Evolutionary conservation across 2,888 invertebrate species (phyloP).

Genomic region (Apodemia mormo): DNA sequence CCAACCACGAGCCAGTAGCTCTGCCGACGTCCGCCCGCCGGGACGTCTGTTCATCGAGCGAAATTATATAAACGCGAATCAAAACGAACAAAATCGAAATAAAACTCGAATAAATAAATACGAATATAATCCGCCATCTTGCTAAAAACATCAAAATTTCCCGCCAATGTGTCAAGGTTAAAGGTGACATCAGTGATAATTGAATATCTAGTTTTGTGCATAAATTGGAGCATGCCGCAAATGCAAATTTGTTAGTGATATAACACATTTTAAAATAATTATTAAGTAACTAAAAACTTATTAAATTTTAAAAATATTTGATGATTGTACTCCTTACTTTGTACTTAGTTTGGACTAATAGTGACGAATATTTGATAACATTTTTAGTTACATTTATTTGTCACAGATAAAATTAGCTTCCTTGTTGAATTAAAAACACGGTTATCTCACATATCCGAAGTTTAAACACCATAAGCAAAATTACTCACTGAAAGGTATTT

Average conservation of each 20-base stretch:
- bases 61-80: constrained; percentile 45
- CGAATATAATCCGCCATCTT: constrained; percentile 26
- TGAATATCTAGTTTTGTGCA: constrained; percentile 45
- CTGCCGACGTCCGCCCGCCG: constrained; percentile 58
- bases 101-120: constrained; percentile 38
- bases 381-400: constrained; percentile 38
- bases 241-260: neutral
- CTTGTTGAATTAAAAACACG: neutral
- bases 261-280: neutral
- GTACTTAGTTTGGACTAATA: constrained; percentile 19
- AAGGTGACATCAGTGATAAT: constrained; percentile 46
- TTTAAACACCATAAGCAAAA: too few relatives aligned
- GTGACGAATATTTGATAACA: constrained; percentile 24
- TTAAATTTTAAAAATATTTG: too few relatives aligned
- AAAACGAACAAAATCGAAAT: constrained; percentile 59
- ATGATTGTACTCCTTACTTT: neutral
- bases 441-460: neutral
- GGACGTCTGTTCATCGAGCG: constrained; percentile 56
- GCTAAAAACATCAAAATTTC: constrained; percentile 37
- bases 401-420: constrained; percentile 37
- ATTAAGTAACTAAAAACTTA: too few relatives aligned
- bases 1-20: constrained; percentile 58
- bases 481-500: too few relatives aligned
- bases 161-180: constrained; percentile 46
- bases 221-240: neutral